These are phyloP conservation scores for Poeciliopsis presidionis DNA, from an alignment of 2,797 vertebrate genomes.

Conservation along the genomic window DNA sequence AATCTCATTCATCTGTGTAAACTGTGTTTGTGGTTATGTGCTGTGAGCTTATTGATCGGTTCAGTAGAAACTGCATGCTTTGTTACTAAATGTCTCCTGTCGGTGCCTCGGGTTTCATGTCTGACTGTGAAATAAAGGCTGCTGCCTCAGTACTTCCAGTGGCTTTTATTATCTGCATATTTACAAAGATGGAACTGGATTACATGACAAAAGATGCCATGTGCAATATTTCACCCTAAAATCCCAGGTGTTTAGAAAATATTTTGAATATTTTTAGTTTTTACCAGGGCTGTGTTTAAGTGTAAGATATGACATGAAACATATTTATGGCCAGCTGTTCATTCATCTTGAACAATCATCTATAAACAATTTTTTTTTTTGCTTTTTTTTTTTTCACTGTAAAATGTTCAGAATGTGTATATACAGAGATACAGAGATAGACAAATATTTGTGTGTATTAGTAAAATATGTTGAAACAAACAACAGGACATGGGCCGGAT, in stretches of 20 bases:
- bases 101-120: constrained; percentile 28
- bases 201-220: not conserved
- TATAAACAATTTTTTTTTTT: no score
- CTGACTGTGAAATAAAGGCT: constrained; percentile 38
- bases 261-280: not conserved
- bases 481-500: no score
- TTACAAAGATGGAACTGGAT: not conserved
- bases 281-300: not conserved
- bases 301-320: not conserved
- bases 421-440: no score
- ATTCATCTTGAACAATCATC: not conserved
- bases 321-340: not conserved
- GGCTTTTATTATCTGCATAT: not conserved
- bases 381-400: no score
- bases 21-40: constrained; percentile 6
- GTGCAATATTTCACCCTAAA: not conserved
- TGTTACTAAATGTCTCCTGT: constrained; percentile 37
- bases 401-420: no score
- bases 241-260: not conserved
- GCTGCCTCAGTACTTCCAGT: constrained; percentile 17
- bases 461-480: no score
- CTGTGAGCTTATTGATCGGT: constrained; percentile 2
- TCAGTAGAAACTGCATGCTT: constrained; percentile 30
- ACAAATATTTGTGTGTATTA: no score
- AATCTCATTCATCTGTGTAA: not conserved